Percentiles rank a stretch among this genome's conserved stretches.
Evolutionary conservation across 2,888 invertebrate species (phyloP).

Genomic region (Periphyllus acericola): DNA sequence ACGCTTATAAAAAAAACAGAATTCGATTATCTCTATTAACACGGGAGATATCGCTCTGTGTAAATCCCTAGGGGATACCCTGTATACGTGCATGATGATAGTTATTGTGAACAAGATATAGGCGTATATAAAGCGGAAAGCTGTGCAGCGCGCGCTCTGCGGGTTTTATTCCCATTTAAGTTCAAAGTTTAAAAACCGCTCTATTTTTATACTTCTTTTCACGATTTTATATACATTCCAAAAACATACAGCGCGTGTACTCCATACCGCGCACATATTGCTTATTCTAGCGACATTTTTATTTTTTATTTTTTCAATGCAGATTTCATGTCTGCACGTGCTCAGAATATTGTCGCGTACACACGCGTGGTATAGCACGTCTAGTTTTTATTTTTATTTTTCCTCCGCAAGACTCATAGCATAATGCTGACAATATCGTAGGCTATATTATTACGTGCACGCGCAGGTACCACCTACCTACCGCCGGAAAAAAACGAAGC

Average conservation of each 20-base stretch:
- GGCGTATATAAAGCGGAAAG: too few relatives aligned
- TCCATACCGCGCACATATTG: conserved; percentile 40
- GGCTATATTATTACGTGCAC: background rate
- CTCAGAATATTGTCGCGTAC: background rate
- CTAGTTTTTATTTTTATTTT: background rate
- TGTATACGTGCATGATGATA: too few relatives aligned
- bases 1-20: too few relatives aligned
- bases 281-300: conserved; percentile 38
- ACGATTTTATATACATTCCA: background rate
- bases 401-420: background rate
- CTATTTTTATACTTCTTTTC: background rate
- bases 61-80: too few relatives aligned
- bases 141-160: too few relatives aligned
- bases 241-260: conserved; percentile 1
- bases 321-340: conserved; percentile 40
- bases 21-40: too few relatives aligned
- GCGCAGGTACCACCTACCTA: background rate
- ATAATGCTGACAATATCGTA: background rate
- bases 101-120: too few relatives aligned
- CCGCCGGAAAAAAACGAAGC: background rate
- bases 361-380: background rate
- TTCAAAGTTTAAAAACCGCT: background rate
- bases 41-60: too few relatives aligned
- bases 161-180: background rate
- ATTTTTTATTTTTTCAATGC: conserved; percentile 32